Conservation (phyloP, 1,140 invertebrate species). For the Zaprionus lachaisei region DNA sequence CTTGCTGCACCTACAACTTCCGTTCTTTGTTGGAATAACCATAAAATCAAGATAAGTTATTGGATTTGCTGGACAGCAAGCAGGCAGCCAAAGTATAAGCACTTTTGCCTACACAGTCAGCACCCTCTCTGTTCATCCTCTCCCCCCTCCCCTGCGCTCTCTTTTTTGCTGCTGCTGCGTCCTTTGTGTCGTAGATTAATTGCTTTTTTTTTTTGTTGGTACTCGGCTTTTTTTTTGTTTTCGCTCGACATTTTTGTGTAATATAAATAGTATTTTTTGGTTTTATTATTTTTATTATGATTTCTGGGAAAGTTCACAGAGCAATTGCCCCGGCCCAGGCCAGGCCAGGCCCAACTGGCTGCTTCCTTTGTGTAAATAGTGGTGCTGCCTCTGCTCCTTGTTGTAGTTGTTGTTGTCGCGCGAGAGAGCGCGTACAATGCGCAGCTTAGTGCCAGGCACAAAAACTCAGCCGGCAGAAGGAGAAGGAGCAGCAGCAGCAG, state of each 20-base stretch:
- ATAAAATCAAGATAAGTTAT: slow-evolving; percentile 83
- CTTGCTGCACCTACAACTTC: slow-evolving; percentile 79
- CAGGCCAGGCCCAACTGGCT: slow-evolving; percentile 37
- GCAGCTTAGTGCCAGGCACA: slow-evolving; percentile 52
- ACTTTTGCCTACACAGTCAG: slow-evolving; percentile 50
- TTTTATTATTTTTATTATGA: slow-evolving; percentile 26
- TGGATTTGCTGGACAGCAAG: slow-evolving; percentile 81
- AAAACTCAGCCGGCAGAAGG: not conserved
- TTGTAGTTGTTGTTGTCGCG: slow-evolving; percentile 38
- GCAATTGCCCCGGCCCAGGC: slow-evolving; percentile 43
- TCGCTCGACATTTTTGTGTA: slow-evolving; percentile 68
- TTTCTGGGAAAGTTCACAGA: slow-evolving; percentile 31
- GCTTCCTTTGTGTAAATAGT: slow-evolving; percentile 77
- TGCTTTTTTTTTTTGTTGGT: slow-evolving; percentile 57
- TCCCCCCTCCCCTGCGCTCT: not conserved
- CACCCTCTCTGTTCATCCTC: slow-evolving; percentile 17
- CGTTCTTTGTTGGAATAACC: slow-evolving; percentile 81
- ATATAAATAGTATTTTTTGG: slow-evolving; percentile 73
- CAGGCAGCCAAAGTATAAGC: slow-evolving; percentile 62
- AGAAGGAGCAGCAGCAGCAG: not conserved
- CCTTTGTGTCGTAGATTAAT: slow-evolving; percentile 78
- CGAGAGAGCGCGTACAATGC: slow-evolving; percentile 54
- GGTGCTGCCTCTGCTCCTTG: slow-evolving; percentile 21
- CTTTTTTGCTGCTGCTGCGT: slow-evolving; percentile 12
- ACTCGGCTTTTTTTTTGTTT: slow-evolving; percentile 22